phyloP scores from a whole-genome alignment of 2,888 invertebrate species.

The Deroplatys truncata region DNA sequence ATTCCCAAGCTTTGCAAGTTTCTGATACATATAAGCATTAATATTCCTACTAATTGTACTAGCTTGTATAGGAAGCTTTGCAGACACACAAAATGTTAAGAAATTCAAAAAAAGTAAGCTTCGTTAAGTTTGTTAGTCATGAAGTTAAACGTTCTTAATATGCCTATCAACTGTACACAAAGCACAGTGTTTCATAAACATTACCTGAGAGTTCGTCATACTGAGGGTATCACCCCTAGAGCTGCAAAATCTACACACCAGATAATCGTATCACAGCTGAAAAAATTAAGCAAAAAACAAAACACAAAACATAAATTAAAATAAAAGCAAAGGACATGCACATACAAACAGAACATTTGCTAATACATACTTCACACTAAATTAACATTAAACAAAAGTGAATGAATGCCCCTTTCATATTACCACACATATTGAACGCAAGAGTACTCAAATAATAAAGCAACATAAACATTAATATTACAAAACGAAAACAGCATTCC shows the following conservation, averaged over 20 bases:
- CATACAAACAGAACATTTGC: slow-evolving; percentile 12
- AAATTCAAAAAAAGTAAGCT: background rate
- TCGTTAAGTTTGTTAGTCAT: background rate
- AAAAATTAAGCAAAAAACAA: slow-evolving; percentile 33
- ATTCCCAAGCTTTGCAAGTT: too few relatives aligned
- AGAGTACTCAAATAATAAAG: background rate
- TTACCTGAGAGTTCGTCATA: slow-evolving; percentile 62
- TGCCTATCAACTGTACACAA: background rate
- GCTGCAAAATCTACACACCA: slow-evolving; percentile 36
- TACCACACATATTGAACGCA: background rate
- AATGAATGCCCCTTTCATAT: background rate
- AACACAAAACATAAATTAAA: slow-evolving; percentile 29
- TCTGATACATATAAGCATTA: too few relatives aligned
- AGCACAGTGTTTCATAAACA: background rate
- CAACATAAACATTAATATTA: background rate
- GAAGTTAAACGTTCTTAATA: background rate
- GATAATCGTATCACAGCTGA: slow-evolving; percentile 31
- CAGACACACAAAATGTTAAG: background rate
- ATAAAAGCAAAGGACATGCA: slow-evolving; percentile 16
- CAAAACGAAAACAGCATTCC: background rate
- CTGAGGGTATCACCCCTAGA: background rate
- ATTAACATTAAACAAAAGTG: background rate
- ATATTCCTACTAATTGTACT: too few relatives aligned
- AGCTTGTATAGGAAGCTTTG: background rate
- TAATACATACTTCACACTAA: slow-evolving; percentile 17